Conservation (phyloP, 2,113 vertebrate species). For the Pachypanchax playfairii region DNA sequence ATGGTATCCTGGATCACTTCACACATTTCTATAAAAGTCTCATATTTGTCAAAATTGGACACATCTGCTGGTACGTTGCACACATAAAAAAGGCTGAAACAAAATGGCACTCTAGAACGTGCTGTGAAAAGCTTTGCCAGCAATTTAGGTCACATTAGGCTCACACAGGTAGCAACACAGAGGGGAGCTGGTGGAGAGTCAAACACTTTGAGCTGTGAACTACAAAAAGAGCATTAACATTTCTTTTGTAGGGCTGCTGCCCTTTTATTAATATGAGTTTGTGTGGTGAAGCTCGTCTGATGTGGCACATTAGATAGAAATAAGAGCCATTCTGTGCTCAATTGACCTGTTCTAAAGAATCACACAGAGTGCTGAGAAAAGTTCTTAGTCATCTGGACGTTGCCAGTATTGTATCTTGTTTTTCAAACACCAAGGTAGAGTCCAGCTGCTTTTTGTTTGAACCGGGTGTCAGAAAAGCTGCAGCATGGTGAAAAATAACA, state of each 20-base stretch:
- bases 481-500: too few relatives aligned
- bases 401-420: too few relatives aligned
- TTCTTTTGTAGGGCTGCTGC: conserved; percentile 7
- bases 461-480: too few relatives aligned
- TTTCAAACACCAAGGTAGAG: too few relatives aligned
- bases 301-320: background rate
- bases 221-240: background rate
- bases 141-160: conserved; percentile 3
- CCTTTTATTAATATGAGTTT: conserved; percentile 5
- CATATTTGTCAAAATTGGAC: background rate
- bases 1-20: background rate
- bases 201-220: background rate
- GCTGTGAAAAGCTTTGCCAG: conserved; percentile 1
- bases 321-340: background rate
- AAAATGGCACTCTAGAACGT: background rate
- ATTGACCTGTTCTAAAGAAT: background rate
- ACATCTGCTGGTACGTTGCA: background rate
- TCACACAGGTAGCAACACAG: background rate
- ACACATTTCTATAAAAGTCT: background rate
- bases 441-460: too few relatives aligned
- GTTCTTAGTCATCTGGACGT: too few relatives aligned
- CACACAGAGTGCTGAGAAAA: background rate
- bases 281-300: background rate
- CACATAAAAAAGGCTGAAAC: too few relatives aligned
- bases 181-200: background rate